A percentile compares a stretch with the other conserved stretches of the same genome.
These are phyloP conservation scores for Arbacia lixula DNA, from an alignment of 53 echinoderm and acorn worm species.

Conservation along the genomic window DNA sequence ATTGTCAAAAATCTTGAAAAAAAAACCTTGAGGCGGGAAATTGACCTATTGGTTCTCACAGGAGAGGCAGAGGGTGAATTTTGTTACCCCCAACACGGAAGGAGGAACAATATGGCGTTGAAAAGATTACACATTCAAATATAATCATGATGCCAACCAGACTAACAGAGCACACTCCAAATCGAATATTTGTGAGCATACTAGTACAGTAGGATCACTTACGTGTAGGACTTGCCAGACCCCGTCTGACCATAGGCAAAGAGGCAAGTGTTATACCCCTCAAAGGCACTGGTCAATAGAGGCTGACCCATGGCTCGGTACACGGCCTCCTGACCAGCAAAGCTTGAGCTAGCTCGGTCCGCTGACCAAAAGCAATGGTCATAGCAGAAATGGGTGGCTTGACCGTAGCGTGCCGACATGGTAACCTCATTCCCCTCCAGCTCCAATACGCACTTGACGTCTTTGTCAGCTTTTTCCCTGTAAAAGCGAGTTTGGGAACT, in stretches of 20 bases:
- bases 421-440: slow-evolving; percentile 93
- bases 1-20: too few relatives aligned
- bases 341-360: slow-evolving; percentile 65
- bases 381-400: slow-evolving; percentile 75
- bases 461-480: slow-evolving; percentile 77
- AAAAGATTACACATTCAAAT: too few relatives aligned
- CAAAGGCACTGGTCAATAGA: slow-evolving; percentile 83
- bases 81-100: too few relatives aligned
- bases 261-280: slow-evolving; percentile 95
- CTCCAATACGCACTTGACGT: slow-evolving; percentile 75
- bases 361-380: slow-evolving; percentile 99
- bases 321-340: slow-evolving; percentile 79
- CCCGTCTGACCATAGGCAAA: slow-evolving; percentile 99
- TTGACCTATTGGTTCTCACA: too few relatives aligned
- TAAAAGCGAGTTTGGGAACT: too few relatives aligned
- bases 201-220: too few relatives aligned
- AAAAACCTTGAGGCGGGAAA: too few relatives aligned
- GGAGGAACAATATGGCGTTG: too few relatives aligned
- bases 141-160: too few relatives aligned
- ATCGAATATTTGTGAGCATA: too few relatives aligned
- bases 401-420: slow-evolving; percentile 62
- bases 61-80: too few relatives aligned
- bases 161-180: too few relatives aligned
- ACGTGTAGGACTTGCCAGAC: slow-evolving; percentile 99
- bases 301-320: slow-evolving; percentile 85